Percentiles rank a stretch among this genome's conserved stretches.
Evolutionary conservation across 2,888 invertebrate genomes (phyloP).

Genomic region (Crepidodera aurea): DNA sequence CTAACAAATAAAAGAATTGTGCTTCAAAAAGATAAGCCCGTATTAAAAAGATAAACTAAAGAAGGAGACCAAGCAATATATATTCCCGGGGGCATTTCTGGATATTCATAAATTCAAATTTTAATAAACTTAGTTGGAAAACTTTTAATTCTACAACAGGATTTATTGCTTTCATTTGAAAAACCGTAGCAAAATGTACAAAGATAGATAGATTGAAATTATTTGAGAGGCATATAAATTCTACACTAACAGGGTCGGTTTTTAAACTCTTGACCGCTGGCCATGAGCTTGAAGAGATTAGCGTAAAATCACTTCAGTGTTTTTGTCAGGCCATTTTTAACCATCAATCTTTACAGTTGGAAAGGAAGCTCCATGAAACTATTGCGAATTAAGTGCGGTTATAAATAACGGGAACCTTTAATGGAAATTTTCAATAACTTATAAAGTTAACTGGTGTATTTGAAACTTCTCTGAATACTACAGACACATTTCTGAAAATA

Average conservation of each 20-base stretch:
- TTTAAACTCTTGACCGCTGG: too few relatives aligned
- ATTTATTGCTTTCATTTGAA: constrained; percentile 12
- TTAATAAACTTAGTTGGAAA: constrained; percentile 16
- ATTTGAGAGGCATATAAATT: not conserved
- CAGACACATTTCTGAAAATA: too few relatives aligned
- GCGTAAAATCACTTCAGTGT: too few relatives aligned
- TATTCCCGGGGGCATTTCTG: constrained; percentile 9
- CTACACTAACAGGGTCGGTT: not conserved
- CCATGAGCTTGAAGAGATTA: too few relatives aligned
- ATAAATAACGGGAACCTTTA: too few relatives aligned
- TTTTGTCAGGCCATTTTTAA: too few relatives aligned
- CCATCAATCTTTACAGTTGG: too few relatives aligned
- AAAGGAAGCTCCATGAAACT: too few relatives aligned
- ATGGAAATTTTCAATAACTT: too few relatives aligned
- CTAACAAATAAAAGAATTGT: constrained; percentile 4
- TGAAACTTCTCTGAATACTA: too few relatives aligned
- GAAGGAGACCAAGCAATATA: constrained; percentile 7
- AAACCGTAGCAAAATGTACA: not conserved
- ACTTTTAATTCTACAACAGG: constrained; percentile 11
- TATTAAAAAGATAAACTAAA: constrained; percentile 10
- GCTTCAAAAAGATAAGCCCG: constrained; percentile 5
- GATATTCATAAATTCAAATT: constrained; percentile 18
- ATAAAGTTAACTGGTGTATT: too few relatives aligned
- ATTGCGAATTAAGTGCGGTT: too few relatives aligned
- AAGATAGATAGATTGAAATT: constrained; percentile 1